phyloP scores from a whole-genome alignment of 2,888 invertebrate genomes.

The Sinohyriopsis cumingii region DNA sequence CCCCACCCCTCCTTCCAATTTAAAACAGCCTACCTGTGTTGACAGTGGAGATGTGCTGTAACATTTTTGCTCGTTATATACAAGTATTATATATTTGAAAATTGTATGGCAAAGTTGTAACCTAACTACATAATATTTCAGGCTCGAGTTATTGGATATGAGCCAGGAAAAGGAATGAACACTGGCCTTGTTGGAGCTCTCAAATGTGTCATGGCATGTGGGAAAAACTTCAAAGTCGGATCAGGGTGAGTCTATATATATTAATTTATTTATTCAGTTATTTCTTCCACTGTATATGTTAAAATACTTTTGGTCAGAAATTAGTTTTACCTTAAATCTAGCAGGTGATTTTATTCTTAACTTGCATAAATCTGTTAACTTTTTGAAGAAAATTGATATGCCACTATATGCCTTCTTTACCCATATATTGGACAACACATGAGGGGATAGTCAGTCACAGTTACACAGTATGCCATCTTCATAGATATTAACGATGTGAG shows the following conservation, averaged over 20 bases:
- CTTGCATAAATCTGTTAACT: too few relatives aligned
- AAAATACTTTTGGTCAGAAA: not conserved
- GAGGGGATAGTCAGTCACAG: too few relatives aligned
- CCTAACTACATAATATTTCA: conserved; percentile 26
- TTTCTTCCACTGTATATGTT: not conserved
- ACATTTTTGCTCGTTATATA: not conserved
- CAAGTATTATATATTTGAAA: too few relatives aligned
- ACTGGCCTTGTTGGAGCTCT: conserved; percentile 59
- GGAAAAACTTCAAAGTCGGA: conserved; percentile 65
- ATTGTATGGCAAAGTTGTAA: too few relatives aligned
- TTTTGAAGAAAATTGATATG: too few relatives aligned
- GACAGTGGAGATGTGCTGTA: too few relatives aligned
- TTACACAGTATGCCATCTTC: too few relatives aligned
- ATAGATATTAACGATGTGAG: too few relatives aligned
- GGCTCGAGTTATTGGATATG: conserved; percentile 66
- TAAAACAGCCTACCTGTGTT: not conserved
- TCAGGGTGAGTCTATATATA: conserved; percentile 56
- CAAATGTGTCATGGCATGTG: conserved; percentile 64
- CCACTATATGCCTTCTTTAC: too few relatives aligned
- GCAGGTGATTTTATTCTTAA: too few relatives aligned
- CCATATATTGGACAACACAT: too few relatives aligned
- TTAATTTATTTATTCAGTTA: conserved; percentile 1
- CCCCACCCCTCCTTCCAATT: not conserved
- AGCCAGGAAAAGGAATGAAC: conserved; percentile 60
- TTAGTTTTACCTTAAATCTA: too few relatives aligned